Conservation (phyloP, 2,797 vertebrate species). For the Myoxocephalus aenaeus region DNA sequence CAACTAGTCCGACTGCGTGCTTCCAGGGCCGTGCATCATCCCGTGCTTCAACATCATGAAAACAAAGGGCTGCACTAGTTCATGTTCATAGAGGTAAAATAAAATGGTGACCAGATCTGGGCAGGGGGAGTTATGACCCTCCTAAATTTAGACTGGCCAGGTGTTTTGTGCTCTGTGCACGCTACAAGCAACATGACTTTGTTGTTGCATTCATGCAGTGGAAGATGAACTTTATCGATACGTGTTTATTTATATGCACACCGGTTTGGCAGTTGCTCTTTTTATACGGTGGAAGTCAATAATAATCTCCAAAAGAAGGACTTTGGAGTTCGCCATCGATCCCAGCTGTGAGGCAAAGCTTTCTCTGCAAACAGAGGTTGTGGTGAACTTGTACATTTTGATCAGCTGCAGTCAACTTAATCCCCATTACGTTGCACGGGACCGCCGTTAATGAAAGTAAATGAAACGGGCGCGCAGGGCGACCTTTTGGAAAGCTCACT, state of each 20-base stretch:
- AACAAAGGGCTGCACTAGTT: constrained; percentile 32
- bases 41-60: constrained; percentile 41
- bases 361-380: neutral
- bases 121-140: constrained; percentile 33
- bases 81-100: constrained; percentile 30
- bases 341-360: neutral
- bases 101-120: constrained; percentile 41
- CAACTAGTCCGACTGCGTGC: constrained; percentile 57
- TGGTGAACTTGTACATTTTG: neutral
- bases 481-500: constrained; percentile 32
- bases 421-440: neutral
- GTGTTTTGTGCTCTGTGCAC: constrained; percentile 29
- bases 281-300: neutral
- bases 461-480: neutral
- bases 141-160: constrained; percentile 56
- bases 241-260: neutral
- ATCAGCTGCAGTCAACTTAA: neutral
- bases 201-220: neutral
- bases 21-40: constrained; percentile 55
- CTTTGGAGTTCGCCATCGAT: neutral
- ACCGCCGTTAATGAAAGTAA: neutral
- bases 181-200: neutral
- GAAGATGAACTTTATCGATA: neutral
- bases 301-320: neutral
- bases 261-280: neutral